Evolutionary conservation across 2,797 vertebrate genomes (phyloP).

Genomic region (Melanotaenia trifasciata): DNA sequence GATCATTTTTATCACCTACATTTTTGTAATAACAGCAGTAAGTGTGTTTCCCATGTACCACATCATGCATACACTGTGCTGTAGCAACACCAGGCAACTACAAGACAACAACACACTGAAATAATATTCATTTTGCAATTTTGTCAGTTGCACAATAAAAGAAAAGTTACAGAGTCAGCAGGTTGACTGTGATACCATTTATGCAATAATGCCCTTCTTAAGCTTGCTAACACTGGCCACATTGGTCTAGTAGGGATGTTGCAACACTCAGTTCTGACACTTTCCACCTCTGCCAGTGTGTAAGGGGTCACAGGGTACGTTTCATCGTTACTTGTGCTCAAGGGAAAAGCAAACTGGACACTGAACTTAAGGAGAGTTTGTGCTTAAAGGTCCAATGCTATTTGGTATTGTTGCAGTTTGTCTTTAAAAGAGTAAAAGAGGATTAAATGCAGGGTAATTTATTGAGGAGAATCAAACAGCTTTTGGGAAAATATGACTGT

Average conservation of each 20-base stretch:
- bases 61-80: too few relatives aligned
- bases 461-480: background rate
- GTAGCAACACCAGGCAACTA: too few relatives aligned
- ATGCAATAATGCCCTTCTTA: background rate
- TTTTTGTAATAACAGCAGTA: too few relatives aligned
- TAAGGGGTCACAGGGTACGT: background rate
- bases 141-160: background rate
- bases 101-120: too few relatives aligned
- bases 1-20: too few relatives aligned
- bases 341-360: too few relatives aligned
- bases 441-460: background rate
- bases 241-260: background rate
- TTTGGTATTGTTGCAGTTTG: too few relatives aligned
- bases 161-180: background rate
- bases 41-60: too few relatives aligned
- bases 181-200: background rate
- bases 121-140: background rate
- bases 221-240: background rate
- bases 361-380: background rate
- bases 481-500: background rate
- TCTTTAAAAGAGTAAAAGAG: background rate
- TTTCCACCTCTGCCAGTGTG: background rate
- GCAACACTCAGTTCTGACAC: background rate
- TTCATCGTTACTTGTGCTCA: too few relatives aligned
- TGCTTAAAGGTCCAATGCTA: too few relatives aligned